Evolutionary conservation across 2,113 vertebrate genomes (phyloP), one percentile per base, ranked within the genome.

Genomic region (Gambusia holbrooki): DNA sequence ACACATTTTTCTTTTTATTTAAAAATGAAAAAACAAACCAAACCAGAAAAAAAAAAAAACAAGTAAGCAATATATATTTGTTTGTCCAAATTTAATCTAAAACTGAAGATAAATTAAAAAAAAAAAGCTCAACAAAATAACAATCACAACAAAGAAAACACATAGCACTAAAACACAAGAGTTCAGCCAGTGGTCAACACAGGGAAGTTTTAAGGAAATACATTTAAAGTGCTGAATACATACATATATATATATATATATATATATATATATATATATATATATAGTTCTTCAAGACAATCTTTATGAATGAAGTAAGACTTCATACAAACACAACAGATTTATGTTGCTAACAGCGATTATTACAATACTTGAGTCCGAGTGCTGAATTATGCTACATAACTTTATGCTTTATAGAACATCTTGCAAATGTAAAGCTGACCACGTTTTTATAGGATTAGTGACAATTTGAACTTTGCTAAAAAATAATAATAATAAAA

Each of bases 141-240:
- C 3, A 68, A 19, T 32, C 67, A 68, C 42, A 25, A 32, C 1
- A 69, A 69, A 58, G 32, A 29, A 54, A 6, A 19, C 17, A 25
- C 2, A 14, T 35, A 22, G n/a, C 22, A 32, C 29, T 69, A 67
- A 30, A 67, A 81, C 89, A 83, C 83, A 87, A 88, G 85, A 86
- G 60, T 81, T 81, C 84, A 81, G 82, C 83, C 76, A 88, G 77
- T 77, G 82, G 82, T 82, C 68, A 58, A 70, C 40, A 69, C 45
- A 71, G 5, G 15, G 9, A 58, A 17, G 4, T 58, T 58, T 58
- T 10, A 5, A 42, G 30, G 60, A 81, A 69, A 62, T 51, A 77
- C 81, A 77, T 66, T 64, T 54, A 84, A 84, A 84, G 80, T 83
- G 82, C 75, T 81, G 13, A 28, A 69, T 42, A 37, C 11, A 37